Evolutionary conservation across 2,797 vertebrate genomes (phyloP).

Genomic region (Arctocebus calabarensis): DNA sequence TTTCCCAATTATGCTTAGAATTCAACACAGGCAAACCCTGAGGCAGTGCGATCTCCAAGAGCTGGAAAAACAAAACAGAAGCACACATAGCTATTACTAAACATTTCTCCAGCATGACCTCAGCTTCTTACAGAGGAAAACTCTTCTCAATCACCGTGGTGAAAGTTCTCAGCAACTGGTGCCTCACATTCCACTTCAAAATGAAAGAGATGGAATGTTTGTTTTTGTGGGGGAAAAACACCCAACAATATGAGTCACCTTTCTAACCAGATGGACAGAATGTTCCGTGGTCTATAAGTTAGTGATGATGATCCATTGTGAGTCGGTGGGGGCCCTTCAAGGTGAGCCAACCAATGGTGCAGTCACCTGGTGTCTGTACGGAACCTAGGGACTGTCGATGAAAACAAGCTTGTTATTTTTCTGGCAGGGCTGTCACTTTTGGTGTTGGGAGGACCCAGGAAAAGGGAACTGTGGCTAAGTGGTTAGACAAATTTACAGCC

Average conservation of each 20-base stretch:
- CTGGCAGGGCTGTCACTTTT: neutral
- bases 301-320: neutral
- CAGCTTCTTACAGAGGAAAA: conserved; percentile 76
- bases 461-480: neutral
- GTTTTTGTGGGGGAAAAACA: neutral
- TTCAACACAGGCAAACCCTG: conserved; percentile 36
- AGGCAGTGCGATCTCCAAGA: neutral
- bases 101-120: conserved; percentile 59
- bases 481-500: neutral
- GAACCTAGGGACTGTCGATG: neutral
- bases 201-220: conserved; percentile 44
- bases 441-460: neutral
- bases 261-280: neutral
- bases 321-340: neutral
- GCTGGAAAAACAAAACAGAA: conserved; percentile 57
- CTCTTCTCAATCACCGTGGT: neutral
- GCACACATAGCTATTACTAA: conserved; percentile 13
- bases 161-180: conserved; percentile 40
- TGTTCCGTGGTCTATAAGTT: conserved; percentile 30
- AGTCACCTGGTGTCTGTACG: neutral
- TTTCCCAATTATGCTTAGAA: conserved; percentile 49
- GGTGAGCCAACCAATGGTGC: neutral
- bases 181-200: conserved; percentile 64
- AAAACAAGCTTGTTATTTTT: neutral
- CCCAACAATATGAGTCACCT: conserved; percentile 18